Evolutionary conservation across 2,888 invertebrate species (phyloP).

Genomic region (Ariolimax columbianus): DNA sequence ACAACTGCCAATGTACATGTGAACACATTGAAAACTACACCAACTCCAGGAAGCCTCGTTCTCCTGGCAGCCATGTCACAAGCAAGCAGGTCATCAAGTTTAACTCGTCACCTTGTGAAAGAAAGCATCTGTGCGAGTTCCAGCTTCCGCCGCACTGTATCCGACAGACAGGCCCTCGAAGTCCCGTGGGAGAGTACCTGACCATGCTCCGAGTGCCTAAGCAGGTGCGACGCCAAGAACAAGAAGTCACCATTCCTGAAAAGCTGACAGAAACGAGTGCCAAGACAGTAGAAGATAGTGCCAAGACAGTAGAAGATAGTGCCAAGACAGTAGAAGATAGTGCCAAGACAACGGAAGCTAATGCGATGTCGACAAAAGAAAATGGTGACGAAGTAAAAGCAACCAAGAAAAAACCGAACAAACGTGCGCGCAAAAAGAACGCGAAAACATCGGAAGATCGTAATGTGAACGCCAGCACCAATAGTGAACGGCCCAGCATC

Average conservation of each 20-base stretch:
- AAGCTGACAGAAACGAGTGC: not conserved
- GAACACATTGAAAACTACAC: constrained; percentile 27
- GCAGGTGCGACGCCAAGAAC: not conserved
- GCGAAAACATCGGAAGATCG: not conserved
- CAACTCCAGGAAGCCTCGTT: constrained; percentile 30
- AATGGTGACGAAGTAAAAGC: not conserved
- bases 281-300: not conserved
- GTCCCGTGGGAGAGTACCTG: constrained; percentile 31
- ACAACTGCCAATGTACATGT: not conserved
- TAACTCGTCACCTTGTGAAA: constrained; percentile 15
- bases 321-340: too few species aligned
- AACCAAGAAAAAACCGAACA: not conserved
- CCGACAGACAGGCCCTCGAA: constrained; percentile 31
- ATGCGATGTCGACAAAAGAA: not conserved
- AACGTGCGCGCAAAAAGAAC: not conserved
- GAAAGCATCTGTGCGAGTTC: constrained; percentile 17
- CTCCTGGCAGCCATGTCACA: not conserved
- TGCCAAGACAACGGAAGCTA: not conserved
- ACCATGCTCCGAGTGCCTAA: constrained; percentile 1
- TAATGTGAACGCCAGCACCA: not conserved
- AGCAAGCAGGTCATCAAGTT: constrained; percentile 6
- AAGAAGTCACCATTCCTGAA: not conserved
- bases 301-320: not conserved
- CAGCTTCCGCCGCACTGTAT: constrained; percentile 34
- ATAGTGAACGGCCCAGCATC: not conserved